These are phyloP conservation scores for Python bivittatus DNA, from an alignment of 2,113 vertebrate genomes.

Conservation along the genomic window DNA sequence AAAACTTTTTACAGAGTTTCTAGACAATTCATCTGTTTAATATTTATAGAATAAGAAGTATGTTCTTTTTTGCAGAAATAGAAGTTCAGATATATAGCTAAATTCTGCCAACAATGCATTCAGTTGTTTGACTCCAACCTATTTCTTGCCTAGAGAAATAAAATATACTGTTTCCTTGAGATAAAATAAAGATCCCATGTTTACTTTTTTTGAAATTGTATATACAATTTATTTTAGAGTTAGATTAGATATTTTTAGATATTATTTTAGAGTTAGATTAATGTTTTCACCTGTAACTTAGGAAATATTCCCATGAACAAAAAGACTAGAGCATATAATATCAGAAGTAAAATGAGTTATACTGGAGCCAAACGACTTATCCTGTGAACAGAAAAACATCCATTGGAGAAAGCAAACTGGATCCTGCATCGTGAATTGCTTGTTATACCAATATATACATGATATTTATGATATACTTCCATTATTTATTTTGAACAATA, in stretches of 20 bases:
- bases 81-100: neutral
- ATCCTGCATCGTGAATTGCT: neutral
- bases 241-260: slow-evolving; percentile 46
- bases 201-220: slow-evolving; percentile 46
- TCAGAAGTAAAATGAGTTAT: slow-evolving; percentile 54
- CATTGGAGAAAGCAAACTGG: slow-evolving; percentile 1
- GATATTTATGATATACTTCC: slow-evolving; percentile 10
- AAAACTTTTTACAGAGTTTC: neutral
- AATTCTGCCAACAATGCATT: neutral
- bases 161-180: neutral
- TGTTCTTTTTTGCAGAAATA: neutral
- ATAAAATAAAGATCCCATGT: neutral
- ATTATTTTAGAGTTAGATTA: slow-evolving; percentile 12
- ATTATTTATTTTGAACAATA: slow-evolving; percentile 56
- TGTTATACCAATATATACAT: slow-evolving; percentile 18
- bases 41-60: neutral
- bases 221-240: slow-evolving; percentile 54
- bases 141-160: neutral
- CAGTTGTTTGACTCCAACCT: neutral
- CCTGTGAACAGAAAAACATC: neutral
- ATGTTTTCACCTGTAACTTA: slow-evolving; percentile 58
- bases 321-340: slow-evolving; percentile 68
- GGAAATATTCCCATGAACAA: slow-evolving; percentile 71
- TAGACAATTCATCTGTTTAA: neutral
- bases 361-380: neutral